Evolutionary conservation across 1,140 invertebrate genomes (phyloP), one percentile per base, ranked within the genome.

Genomic region (Sesamia nonagrioides): DNA sequence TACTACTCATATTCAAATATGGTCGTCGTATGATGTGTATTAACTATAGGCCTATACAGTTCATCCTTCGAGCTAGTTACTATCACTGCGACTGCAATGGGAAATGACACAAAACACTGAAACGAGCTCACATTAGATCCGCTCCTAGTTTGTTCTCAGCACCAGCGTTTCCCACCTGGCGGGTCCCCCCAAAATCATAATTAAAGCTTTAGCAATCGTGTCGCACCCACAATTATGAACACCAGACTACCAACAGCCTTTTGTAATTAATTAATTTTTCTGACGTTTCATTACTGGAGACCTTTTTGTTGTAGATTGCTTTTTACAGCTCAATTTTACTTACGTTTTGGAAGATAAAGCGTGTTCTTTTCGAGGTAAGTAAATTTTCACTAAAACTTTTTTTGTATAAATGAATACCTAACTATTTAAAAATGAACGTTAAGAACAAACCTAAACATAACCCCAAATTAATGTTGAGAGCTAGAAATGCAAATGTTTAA

Each of bases 151-250:
- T 21, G 15, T n/a, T 18, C 17, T 18, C 5, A 3, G 18, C 37
- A 45, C 40, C 40, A 21, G 4, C 9, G 35, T 3, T 2, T 1
- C 61, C 52, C 77, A 81, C 82, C 82, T 83, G 82, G 74, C 83
- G 69, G n/a, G 68, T 77, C 80, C 84, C 83, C 82, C 84, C 84
- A 84, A 84, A 85, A 88, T 86, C 83, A 89, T 88, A 90, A 91
- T 91, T 90, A 91, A 90, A 90, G 87, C 89, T 90, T 84, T 76
- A 73, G 84, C 83, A 86, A 66, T 66, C 61, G 66, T 80, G 54
- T 66, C 68, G 69, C 76, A 77, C 66, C 81, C 76, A 82, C 82
- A 85, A 87, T 89, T 84, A 88, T 85, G 84, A 80, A 84, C 82
- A 88, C 75, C 83, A 76, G 83, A 88, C 84, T 86, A 84, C 84